Evolutionary conservation across 2,888 invertebrate genomes (phyloP), one percentile per base, ranked within the genome.

Genomic region (Athetis lepigone): DNA sequence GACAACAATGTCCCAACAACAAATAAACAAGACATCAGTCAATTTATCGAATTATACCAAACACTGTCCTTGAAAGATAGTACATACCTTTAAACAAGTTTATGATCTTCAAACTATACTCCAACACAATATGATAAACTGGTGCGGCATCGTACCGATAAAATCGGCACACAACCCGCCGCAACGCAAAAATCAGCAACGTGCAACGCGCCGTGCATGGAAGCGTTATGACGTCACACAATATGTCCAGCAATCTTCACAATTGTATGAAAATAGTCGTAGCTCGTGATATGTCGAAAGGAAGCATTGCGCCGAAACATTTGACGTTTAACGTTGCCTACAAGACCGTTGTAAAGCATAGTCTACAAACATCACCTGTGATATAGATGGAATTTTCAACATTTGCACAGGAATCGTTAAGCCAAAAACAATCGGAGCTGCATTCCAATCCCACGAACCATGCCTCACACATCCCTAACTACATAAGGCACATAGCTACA

Each of bases 401-500:
- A 66, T 54, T 25, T 33, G 54, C 16, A 42, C 25, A 27, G n/a
- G 9, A 7, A 13, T 49, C 21, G n/a, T 59, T n/a, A 46, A 11
- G 23, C 21, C 11, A 23, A 23, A 23, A 37, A 37, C 39, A 36
- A 46, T 33, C 36, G 40, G 65, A 72, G 49, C 18, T 71, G 27
- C 49, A 50, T 63, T n/a, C 71, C 29, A 42, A 51, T 16, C 8
- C n/a, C n/a, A 40, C 18, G 5, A 11, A 25, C 23, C 16, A 27
- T 64, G 65, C 63, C 6, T 63, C 43, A 39, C 45, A 72, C 64
- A 45, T 72, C 73, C 54, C 2, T 27, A 25, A 40, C 43, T 39
- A 29, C 43, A 8, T 54, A 33, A 13, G 45, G 39, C 39, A 45
- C n/a, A n/a, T n/a, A n/a, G n/a, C n/a, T n/a, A n/a, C n/a, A n/a